phyloP scores from a whole-genome alignment of 2,888 invertebrate species.

The Caenorhabditis becei region DNA sequence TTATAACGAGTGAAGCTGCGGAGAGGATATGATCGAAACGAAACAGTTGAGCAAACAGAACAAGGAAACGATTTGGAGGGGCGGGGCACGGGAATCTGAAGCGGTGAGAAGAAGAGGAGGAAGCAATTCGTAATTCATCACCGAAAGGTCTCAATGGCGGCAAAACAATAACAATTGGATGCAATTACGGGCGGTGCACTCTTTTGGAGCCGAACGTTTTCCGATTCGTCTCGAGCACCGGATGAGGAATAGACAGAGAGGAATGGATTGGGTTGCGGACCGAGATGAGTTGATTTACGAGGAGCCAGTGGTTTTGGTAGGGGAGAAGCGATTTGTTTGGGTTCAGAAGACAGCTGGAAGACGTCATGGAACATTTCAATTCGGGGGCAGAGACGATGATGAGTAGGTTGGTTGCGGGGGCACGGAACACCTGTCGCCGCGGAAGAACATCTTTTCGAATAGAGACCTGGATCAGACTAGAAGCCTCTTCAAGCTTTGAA shows the following conservation, averaged over 20 bases:
- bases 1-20: conserved; percentile 4
- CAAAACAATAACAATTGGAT: conserved; percentile 57
- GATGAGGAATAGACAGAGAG: conserved; percentile 2
- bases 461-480: no score
- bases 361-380: conserved; percentile 10
- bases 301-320: background rate
- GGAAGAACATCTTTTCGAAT: no score
- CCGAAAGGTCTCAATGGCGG: conserved; percentile 46
- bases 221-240: conserved; percentile 30
- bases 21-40: conserved; percentile 8
- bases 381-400: background rate
- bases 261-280: background rate
- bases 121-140: conserved; percentile 56
- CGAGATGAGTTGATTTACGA: conserved; percentile 4
- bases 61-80: conserved; percentile 12
- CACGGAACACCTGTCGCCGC: background rate
- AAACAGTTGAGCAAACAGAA: conserved; percentile 48
- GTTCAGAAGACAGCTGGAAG: background rate
- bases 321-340: background rate
- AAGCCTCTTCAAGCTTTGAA: no score
- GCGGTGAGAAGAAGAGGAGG: conserved; percentile 8
- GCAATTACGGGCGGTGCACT: conserved; percentile 52
- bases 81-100: conserved; percentile 1
- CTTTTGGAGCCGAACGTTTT: conserved; percentile 42
- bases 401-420: no score